These are phyloP conservation scores for Leucophora obtusa DNA, from an alignment of 2,888 invertebrate species.

Conservation along the genomic window DNA sequence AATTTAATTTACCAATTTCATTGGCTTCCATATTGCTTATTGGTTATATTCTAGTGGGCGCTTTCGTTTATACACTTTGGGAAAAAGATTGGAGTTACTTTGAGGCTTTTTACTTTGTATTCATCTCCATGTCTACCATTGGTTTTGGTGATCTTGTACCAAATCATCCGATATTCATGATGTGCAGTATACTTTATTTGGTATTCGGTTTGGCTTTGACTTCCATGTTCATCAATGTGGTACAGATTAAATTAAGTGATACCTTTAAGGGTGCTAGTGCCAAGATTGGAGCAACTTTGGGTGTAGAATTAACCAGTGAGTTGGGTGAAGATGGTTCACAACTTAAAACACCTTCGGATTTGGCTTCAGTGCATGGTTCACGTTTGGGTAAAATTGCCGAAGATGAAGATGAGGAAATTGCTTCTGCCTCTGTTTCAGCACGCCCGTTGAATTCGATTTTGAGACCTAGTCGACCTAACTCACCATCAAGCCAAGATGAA, in stretches of 20 bases:
- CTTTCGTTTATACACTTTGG: slow-evolving; percentile 86
- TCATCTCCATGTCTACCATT: slow-evolving; percentile 97
- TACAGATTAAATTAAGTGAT: slow-evolving; percentile 89
- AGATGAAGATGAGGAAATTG: slow-evolving; percentile 58
- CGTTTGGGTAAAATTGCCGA: slow-evolving; percentile 73
- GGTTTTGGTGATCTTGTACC: slow-evolving; percentile 97
- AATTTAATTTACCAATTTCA: slow-evolving; percentile 95
- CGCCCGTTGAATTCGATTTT: slow-evolving; percentile 69
- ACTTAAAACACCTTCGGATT: slow-evolving; percentile 71
- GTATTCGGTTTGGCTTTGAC: slow-evolving; percentile 96
- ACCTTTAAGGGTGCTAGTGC: slow-evolving; percentile 91
- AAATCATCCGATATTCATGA: slow-evolving; percentile 91
- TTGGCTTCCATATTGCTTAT: slow-evolving; percentile 91
- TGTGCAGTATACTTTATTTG: slow-evolving; percentile 94
- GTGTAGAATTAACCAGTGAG: slow-evolving; percentile 82
- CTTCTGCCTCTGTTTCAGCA: slow-evolving; percentile 25
- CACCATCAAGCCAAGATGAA: slow-evolving; percentile 63
- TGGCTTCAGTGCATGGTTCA: slow-evolving; percentile 73
- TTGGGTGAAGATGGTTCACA: slow-evolving; percentile 66
- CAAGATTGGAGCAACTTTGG: slow-evolving; percentile 91
- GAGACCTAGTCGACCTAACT: slow-evolving; percentile 67
- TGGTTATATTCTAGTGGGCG: slow-evolving; percentile 92
- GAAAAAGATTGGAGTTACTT: slow-evolving; percentile 92
- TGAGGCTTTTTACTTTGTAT: slow-evolving; percentile 97
- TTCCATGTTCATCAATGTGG: slow-evolving; percentile 98